A percentile compares a stretch with the other conserved stretches of the same genome.
These are phyloP conservation scores for Etia nguti DNA, from an alignment of 2,113 vertebrate species.

Conservation along the genomic window DNA sequence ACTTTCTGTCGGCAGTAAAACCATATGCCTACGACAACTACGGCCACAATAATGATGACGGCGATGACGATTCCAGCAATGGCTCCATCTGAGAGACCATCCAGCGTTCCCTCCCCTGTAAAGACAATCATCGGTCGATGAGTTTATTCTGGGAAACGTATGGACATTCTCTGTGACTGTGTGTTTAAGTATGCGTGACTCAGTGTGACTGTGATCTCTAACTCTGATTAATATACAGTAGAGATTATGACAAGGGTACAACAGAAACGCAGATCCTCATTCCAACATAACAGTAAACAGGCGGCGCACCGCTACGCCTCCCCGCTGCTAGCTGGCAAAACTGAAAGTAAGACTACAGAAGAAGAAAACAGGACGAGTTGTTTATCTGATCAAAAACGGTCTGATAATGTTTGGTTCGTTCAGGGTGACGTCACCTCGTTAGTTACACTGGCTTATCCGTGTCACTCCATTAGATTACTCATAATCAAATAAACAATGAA, in stretches of 20 bases:
- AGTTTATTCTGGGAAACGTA: neutral
- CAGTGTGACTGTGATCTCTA: neutral
- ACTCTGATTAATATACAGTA: neutral
- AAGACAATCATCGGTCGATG: neutral
- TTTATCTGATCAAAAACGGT: neutral
- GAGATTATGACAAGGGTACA: neutral
- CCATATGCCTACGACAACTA: conserved; percentile 2
- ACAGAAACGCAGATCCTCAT: neutral
- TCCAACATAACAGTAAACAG: neutral
- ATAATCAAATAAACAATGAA: neutral
- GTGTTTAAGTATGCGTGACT: neutral
- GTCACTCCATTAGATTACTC: fast-evolving
- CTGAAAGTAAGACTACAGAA: neutral
- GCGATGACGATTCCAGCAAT: conserved; percentile 74
- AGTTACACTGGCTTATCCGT: fast-evolving
- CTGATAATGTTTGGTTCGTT: neutral
- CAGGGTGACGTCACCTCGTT: neutral
- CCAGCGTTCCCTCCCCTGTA: conserved; percentile 20
- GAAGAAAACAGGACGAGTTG: neutral
- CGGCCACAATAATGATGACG: conserved; percentile 36
- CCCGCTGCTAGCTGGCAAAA: neutral
- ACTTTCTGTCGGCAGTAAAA: conserved; percentile 49
- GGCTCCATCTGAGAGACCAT: conserved; percentile 63
- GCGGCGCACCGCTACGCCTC: no score
- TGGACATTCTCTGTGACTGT: fast-evolving